Base-by-base conservation (phyloP, 1,140 invertebrate genomes). In the Cherax destructor region DNA sequence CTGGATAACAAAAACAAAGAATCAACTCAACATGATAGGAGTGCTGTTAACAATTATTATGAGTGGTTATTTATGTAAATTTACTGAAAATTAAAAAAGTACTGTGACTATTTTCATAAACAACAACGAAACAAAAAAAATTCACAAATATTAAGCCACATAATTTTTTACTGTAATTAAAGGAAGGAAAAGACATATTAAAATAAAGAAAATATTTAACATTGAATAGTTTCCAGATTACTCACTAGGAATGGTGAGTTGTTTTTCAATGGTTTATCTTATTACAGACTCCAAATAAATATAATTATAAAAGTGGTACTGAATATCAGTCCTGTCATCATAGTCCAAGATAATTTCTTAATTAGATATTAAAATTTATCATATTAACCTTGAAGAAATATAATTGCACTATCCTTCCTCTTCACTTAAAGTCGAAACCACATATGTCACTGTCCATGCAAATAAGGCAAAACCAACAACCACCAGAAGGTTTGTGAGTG, bases 381-480 rank as follows among this genome's bases (percentile, higher is more conserved):
- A 59, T 69, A 30, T 74, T 30, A 30, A 30, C n/a, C 69, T 21
- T 74, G 24, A 7, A 74, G 69, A 30, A 30, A 74, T 65, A 56
- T 56, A 87, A 79, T 50, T 47, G 24, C 65, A 81, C 83, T 91
- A 91, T 91, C 88, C 81, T 69, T 91, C 81, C 11, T 91, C 83
- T 77, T 91, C 88, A 79, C 79, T 91, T 86, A 95, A 94, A 91
- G 94, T 95, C 88, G 94, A 94, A 30, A 97, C 94, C 30, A 98
- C 97, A 95, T 97, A 97, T 95, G 97, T 98, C 16, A 98, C 97
- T 93, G 96, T 97, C 93, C 96, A 97, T 30, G 97, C 97, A 94
- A 98, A 98, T 52, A 96, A 96, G n/a, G 97, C 97, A 94, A 98
- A 97, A 72, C 97, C 97, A 77, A 97, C 95, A 65, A 98, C 95